Evolutionary conservation across 2,888 invertebrate species (phyloP).

Genomic region (Dicyrtoma fusca): DNA sequence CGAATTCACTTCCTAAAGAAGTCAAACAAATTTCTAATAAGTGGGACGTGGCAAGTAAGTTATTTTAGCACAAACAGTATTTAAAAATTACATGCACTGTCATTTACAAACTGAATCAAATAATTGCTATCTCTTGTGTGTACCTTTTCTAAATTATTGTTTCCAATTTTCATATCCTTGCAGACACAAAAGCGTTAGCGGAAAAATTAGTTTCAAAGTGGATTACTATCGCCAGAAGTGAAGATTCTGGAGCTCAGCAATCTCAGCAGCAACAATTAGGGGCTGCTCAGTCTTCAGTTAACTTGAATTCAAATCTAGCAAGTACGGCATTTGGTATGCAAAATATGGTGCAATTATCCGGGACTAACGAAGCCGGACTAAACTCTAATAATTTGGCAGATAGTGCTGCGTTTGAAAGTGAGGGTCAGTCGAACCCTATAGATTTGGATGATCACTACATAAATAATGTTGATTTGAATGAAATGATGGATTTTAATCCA

Average conservation of each 20-base stretch:
- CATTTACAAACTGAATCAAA: not conserved
- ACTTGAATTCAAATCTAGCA: not conserved
- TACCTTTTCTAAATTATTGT: too few relatives aligned
- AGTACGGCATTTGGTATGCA: slow-evolving; percentile 1
- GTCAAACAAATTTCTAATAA: slow-evolving; percentile 85
- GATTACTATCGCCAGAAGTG: slow-evolving; percentile 48
- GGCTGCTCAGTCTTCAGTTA: not conserved
- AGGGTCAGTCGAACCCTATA: slow-evolving; percentile 3
- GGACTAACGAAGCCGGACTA: not conserved
- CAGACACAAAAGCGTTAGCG: slow-evolving; percentile 46
- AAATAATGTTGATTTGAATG: slow-evolving; percentile 38
- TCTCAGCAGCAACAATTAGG: not conserved
- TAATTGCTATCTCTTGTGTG: not conserved
- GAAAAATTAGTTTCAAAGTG: slow-evolving; percentile 50
- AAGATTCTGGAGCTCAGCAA: not conserved
- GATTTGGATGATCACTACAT: slow-evolving; percentile 27
- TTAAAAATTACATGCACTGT: slow-evolving; percentile 1
- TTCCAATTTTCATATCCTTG: slow-evolving; percentile 3
- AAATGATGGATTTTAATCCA: slow-evolving; percentile 51
- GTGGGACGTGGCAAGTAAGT: slow-evolving; percentile 77
- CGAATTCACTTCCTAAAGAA: slow-evolving; percentile 88
- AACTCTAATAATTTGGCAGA: slow-evolving; percentile 17
- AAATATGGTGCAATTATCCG: not conserved
- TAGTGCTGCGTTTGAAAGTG: slow-evolving; percentile 7
- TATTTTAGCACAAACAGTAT: slow-evolving; percentile 9